A percentile compares a stretch with the other conserved stretches of the same genome.
Evolutionary conservation across 2,888 invertebrate species (phyloP).

Genomic region (Aleiodes testaceus): DNA sequence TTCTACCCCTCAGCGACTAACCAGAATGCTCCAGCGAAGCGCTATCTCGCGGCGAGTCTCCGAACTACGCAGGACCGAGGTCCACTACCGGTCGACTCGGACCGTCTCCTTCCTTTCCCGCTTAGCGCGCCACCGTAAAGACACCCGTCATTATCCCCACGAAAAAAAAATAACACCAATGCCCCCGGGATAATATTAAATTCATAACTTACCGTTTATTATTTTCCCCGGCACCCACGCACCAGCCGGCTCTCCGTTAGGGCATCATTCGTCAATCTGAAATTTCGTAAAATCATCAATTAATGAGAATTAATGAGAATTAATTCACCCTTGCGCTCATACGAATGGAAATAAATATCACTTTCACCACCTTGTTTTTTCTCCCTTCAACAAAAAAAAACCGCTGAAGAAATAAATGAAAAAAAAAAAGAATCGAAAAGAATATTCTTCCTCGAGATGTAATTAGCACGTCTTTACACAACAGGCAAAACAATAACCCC

Average conservation of each 20-base stretch:
- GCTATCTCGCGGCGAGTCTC: constrained; percentile 52
- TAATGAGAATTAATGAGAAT: background rate
- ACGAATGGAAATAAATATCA: constrained; percentile 7
- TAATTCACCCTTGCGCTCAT: constrained; percentile 6
- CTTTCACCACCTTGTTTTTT: too few species aligned
- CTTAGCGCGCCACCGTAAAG: background rate
- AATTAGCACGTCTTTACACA: constrained; percentile 70
- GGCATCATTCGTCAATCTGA: constrained; percentile 70
- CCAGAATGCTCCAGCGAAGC: constrained; percentile 45
- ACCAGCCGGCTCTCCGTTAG: constrained; percentile 69
- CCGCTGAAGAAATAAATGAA: constrained; percentile 32
- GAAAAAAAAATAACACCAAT: too few species aligned
- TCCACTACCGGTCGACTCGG: constrained; percentile 48
- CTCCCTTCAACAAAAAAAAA: too few species aligned
- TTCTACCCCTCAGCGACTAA: constrained; percentile 46
- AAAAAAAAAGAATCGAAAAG: constrained; percentile 27
- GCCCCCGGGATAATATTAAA: too few species aligned
- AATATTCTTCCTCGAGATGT: constrained; percentile 67
- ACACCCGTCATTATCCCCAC: background rate
- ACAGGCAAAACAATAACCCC: constrained; percentile 61
- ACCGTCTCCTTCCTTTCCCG: constrained; percentile 50
- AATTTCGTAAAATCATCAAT: constrained; percentile 46
- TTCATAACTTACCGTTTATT: constrained; percentile 65
- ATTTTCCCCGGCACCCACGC: constrained; percentile 61
- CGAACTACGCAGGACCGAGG: constrained; percentile 49